Base-by-base conservation (phyloP, 2,797 vertebrate genomes). In the Gobionotothen gibberifrons region DNA sequence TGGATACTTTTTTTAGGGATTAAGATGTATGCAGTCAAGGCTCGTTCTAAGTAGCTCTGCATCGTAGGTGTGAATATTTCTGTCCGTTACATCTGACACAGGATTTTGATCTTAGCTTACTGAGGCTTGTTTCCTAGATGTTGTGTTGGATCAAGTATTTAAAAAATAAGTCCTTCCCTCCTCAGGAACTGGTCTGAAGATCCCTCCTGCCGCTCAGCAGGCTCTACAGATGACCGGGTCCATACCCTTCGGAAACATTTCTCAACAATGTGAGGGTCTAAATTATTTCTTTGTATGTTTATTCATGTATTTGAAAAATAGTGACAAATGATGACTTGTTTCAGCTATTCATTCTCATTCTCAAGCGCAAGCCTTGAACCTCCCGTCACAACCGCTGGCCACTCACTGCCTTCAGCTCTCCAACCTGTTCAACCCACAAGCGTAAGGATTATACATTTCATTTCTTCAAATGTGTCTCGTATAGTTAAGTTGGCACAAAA, bases 361-460 rank as follows among this genome's bases (percentile, higher is more conserved):
- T 72, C 92, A 93, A 53, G 40, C 74, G 80, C 86, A 89, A 77
- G 92, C 95, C 47, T 72, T 94, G 90, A 95, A 95, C 81, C 93
- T 96, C 39, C 96, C 97, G 65, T 96, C 96, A 55, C 98, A 94
- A 74, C 98, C 98, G 0, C 94, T 99, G 92, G 96, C 97, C 81
- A 99, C 98, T 75, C 98, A 99, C 80, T 99, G 98, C 93, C 97
- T 99, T 79, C 98, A 99, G 92, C 95, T 99, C 46, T 99, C 98
- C 89, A 99, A 99, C 89, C 96, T 99, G 94, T 99, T 99, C 93
- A 99, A 98, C 85, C 98, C 98, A 88, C 98, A 99, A 83, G 93
- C 96, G 98, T 99, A 94, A 97, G 97, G 90, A 43, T 36, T 36
- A 36, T 11, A 0, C 8, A 8, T 32, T 52, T 19, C 26, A 56